Conservation (phyloP, 2,797 vertebrate genomes). For the Emydoidea blandingii region DNA sequence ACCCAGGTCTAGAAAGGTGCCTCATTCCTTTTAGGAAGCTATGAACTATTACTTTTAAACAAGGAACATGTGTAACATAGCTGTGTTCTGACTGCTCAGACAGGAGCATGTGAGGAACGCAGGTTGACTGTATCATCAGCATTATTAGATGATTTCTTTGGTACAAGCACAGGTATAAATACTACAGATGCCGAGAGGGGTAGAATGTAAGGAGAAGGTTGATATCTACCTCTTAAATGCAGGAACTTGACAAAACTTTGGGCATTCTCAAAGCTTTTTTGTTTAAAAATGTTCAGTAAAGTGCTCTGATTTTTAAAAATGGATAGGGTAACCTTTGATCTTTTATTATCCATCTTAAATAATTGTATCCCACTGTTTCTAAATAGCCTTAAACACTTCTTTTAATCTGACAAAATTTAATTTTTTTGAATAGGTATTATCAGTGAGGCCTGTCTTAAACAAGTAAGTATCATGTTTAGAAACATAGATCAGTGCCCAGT, state of each 20-base stretch:
- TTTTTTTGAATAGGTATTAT: slow-evolving; percentile 79
- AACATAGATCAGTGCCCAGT: background rate
- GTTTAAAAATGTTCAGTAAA: background rate
- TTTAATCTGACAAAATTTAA: background rate
- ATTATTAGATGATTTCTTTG: background rate
- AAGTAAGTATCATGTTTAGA: slow-evolving; percentile 77
- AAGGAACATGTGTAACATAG: background rate
- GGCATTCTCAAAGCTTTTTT: background rate
- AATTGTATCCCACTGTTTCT: background rate
- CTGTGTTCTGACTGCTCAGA: background rate
- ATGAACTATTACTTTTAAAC: background rate
- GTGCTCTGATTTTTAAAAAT: background rate
- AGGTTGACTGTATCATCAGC: background rate
- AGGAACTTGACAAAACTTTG: background rate
- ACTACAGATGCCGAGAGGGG: background rate
- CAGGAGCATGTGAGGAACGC: too few species aligned
- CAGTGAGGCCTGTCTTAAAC: slow-evolving; percentile 83
- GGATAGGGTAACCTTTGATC: background rate
- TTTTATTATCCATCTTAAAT: background rate
- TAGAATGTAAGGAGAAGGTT: background rate
- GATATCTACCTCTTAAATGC: background rate
- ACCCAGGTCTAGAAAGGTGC: background rate
- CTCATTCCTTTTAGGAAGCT: background rate
- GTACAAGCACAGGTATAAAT: background rate
- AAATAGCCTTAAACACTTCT: background rate